Percentiles rank a stretch among this genome's conserved stretches.
Evolutionary conservation across 2,113 vertebrate genomes (phyloP).

Genomic region (Plecturocebus donacophilus): DNA sequence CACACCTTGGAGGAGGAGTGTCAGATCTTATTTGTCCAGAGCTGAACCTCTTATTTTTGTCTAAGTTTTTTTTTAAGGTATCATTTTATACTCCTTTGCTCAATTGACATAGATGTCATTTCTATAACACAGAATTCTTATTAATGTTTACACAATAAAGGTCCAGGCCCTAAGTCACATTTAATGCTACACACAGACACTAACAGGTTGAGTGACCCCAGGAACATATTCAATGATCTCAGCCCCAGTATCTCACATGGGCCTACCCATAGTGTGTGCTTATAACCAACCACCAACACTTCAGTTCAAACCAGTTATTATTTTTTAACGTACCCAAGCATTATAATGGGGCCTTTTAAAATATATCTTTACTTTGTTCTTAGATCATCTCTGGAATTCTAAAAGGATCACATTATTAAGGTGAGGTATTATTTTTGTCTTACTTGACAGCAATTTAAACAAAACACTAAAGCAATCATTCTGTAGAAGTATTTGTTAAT

Average conservation of each 20-base stretch:
- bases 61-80: not conserved
- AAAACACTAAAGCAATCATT: not conserved
- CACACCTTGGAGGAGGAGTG: not conserved
- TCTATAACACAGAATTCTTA: not conserved
- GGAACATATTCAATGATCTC: not conserved
- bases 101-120: not conserved
- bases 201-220: not conserved
- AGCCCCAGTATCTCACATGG: not conserved
- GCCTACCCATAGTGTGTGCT: not conserved
- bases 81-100: not conserved
- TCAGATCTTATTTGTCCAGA: not conserved
- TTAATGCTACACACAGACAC: not conserved
- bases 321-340: not conserved
- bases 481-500: slow-evolving; percentile 8
- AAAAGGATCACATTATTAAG: not conserved
- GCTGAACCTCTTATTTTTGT: slow-evolving; percentile 19
- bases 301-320: not conserved
- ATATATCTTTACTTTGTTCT: slow-evolving; percentile 34
- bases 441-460: not conserved
- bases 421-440: not conserved
- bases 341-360: not conserved
- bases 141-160: not conserved
- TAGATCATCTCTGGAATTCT: slow-evolving; percentile 18
- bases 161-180: not conserved
- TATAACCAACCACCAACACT: not conserved